Percentiles rank a stretch among this genome's conserved stretches.
Conservation (phyloP, 2,113 vertebrate genomes). For the Dromas ardeola region DNA sequence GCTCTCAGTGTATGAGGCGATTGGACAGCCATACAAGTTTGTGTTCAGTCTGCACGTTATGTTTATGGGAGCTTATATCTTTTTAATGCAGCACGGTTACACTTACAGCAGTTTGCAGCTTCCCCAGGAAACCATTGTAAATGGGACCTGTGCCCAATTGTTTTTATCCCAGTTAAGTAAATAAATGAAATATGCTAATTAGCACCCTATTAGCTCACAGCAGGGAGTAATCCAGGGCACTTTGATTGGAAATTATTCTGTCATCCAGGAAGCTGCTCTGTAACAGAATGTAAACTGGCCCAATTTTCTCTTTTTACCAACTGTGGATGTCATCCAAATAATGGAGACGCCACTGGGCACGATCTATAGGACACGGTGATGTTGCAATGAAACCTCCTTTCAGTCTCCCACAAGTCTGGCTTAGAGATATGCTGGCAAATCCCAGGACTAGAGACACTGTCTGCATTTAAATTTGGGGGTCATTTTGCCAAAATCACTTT, state of each 20-base stretch:
- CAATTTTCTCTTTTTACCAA: conserved; percentile 64
- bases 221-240: conserved; percentile 80
- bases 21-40: conserved; percentile 24
- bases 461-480: conserved; percentile 22
- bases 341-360: conserved; percentile 18
- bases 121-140: conserved; percentile 78
- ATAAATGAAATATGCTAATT: conserved; percentile 86
- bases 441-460: neutral
- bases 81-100: conserved; percentile 45
- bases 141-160: conserved; percentile 77
- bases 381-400: conserved; percentile 14
- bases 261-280: conserved; percentile 79
- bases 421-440: neutral
- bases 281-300: conserved; percentile 74
- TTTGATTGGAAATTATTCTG: conserved; percentile 80
- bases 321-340: conserved; percentile 61
- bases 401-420: neutral
- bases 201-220: conserved; percentile 82
- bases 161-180: conserved; percentile 82
- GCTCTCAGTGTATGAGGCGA: neutral
- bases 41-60: neutral
- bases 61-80: conserved; percentile 55
- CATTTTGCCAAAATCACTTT: neutral
- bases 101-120: conserved; percentile 64
- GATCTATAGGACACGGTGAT: neutral